Evolutionary conservation across 2,888 invertebrate species (phyloP).

Genomic region (Sisyra nigra): DNA sequence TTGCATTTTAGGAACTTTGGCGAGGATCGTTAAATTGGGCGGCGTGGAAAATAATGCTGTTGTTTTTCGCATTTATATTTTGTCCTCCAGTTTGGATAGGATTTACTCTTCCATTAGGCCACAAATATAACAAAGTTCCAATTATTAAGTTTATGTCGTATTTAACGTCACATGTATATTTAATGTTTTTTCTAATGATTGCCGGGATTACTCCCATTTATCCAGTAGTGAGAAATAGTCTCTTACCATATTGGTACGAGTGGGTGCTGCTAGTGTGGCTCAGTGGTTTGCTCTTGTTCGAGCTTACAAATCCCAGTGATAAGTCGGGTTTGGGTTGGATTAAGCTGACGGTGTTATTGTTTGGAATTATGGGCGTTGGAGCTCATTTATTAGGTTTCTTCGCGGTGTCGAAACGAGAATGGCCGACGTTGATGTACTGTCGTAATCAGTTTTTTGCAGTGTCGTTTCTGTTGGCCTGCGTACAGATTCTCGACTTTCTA

Average conservation of each 20-base stretch:
- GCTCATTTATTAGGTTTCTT: slow-evolving; percentile 73
- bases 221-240: slow-evolving; percentile 58
- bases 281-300: slow-evolving; percentile 85
- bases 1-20: slow-evolving; percentile 75
- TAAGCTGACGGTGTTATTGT: slow-evolving; percentile 69
- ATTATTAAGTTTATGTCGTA: slow-evolving; percentile 99
- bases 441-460: slow-evolving; percentile 95
- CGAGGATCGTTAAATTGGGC: slow-evolving; percentile 94
- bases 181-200: slow-evolving; percentile 83
- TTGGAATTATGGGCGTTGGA: slow-evolving; percentile 81
- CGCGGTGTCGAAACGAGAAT: slow-evolving; percentile 44
- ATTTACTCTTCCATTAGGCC: slow-evolving; percentile 86
- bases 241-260: slow-evolving; percentile 90
- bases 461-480: slow-evolving; percentile 88
- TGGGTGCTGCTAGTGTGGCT: slow-evolving; percentile 91
- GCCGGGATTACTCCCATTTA: slow-evolving; percentile 81
- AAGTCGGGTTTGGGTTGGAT: slow-evolving; percentile 94
- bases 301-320: slow-evolving; percentile 95
- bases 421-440: slow-evolving; percentile 82
- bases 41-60: slow-evolving; percentile 82
- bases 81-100: slow-evolving; percentile 95
- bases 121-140: slow-evolving; percentile 94
- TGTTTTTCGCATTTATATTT: slow-evolving; percentile 82
- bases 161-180: slow-evolving; percentile 94
- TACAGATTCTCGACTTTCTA: slow-evolving; percentile 92